Conservation (phyloP, 2,888 invertebrate genomes). For the Julus scanicus region DNA sequence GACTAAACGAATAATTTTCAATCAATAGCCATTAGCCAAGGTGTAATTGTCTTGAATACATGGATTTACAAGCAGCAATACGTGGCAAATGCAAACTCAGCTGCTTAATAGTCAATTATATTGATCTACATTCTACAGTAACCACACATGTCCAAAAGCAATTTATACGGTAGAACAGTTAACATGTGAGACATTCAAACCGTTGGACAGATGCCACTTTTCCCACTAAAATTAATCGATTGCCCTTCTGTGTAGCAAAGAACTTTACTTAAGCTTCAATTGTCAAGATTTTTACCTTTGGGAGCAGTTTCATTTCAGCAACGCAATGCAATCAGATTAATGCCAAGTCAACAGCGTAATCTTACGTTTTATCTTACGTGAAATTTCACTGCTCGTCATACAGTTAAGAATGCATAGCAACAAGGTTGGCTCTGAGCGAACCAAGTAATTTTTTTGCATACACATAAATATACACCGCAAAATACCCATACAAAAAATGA, state of each 20-base stretch:
- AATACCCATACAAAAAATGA: too few relatives aligned
- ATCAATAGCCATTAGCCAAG: too few relatives aligned
- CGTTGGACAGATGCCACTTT: conserved; percentile 21
- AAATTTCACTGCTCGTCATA: neutral
- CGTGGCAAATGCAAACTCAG: too few relatives aligned
- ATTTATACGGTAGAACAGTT: neutral
- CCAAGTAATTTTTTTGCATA: too few relatives aligned
- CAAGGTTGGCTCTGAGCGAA: too few relatives aligned
- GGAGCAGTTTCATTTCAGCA: neutral
- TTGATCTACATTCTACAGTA: neutral
- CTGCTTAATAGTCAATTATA: too few relatives aligned
- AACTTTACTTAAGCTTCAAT: conserved; percentile 38
- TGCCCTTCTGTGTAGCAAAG: neutral
- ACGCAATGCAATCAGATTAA: neutral
- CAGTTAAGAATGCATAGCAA: too few relatives aligned
- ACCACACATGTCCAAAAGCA: neutral
- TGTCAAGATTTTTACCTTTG: conserved; percentile 24
- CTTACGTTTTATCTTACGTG: neutral
- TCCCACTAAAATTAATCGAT: conserved; percentile 32
- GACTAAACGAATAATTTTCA: too few relatives aligned
- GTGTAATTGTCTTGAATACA: too few relatives aligned
- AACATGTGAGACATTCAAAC: neutral
- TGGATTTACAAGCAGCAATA: too few relatives aligned
- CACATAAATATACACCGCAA: too few relatives aligned
- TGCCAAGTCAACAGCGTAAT: neutral